Conservation (phyloP, 2,888 invertebrate genomes). For the Augiades crinisus region DNA sequence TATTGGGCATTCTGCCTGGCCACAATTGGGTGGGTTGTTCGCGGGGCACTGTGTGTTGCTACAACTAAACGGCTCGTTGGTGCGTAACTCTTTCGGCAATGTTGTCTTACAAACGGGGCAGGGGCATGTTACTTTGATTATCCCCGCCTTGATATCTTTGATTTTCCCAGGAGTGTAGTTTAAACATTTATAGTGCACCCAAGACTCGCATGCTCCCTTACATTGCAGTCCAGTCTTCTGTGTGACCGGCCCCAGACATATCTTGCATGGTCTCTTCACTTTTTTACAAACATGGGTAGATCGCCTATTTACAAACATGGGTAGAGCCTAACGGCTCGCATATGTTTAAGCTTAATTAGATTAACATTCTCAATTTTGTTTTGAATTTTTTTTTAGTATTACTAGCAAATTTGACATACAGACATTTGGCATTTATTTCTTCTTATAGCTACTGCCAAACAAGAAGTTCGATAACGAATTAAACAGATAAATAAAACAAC, state of each 20-base stretch:
- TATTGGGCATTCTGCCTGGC: constrained; percentile 39
- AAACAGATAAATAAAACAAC: too few relatives aligned
- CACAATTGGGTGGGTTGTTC: constrained; percentile 45
- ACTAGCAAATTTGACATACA: too few relatives aligned
- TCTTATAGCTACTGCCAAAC: too few relatives aligned
- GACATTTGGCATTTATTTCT: too few relatives aligned
- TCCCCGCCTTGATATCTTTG: constrained; percentile 57
- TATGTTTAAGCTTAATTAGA: too few relatives aligned
- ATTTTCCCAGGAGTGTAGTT: constrained; percentile 66
- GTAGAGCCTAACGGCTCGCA: too few relatives aligned
- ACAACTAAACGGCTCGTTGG: constrained; percentile 51
- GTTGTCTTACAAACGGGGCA: constrained; percentile 62
- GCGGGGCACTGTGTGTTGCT: constrained; percentile 54
- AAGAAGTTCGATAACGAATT: too few relatives aligned
- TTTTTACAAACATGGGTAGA: too few relatives aligned
- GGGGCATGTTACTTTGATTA: constrained; percentile 62
- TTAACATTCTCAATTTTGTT: too few relatives aligned
- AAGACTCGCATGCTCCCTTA: constrained; percentile 57
- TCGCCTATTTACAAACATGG: constrained; percentile 12
- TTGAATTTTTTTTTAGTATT: too few relatives aligned
- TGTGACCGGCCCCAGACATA: constrained; percentile 55
- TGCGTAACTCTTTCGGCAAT: constrained; percentile 48
- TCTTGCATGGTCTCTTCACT: constrained; percentile 62
- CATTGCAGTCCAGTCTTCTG: constrained; percentile 59
- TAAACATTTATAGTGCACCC: constrained; percentile 63